Evolutionary conservation across 1,140 invertebrate genomes (phyloP), one percentile per base, ranked within the genome.

Genomic region (Magallana gigas): DNA sequence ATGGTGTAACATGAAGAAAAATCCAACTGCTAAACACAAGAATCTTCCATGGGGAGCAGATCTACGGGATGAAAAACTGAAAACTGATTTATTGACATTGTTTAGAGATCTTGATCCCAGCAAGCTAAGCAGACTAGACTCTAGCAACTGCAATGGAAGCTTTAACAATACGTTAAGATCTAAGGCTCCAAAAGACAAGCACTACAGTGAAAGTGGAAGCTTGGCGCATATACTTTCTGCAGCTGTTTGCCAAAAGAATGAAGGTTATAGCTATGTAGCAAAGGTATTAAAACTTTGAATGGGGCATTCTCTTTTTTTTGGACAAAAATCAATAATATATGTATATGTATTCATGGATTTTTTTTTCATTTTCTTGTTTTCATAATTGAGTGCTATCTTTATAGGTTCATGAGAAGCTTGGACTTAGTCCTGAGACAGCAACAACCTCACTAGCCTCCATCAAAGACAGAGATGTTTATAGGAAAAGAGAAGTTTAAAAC

Each of bases 351-450:
- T 23, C 23, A 23, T 23, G 23, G 23, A 23, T 23, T 23, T 23
- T 23, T 23, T 23, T 23, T 23, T 23, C 23, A 23, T 23, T 23
- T 23, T 23, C 23, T 23, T 23, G 23, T 23, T 23, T 23, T 23
- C 23, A 23, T 23, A 23, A 23, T 23, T 23, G 23, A 23, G 23
- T 88, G 4, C 62, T 14, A 62, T 62, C 84, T 56, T 9, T 88
- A 23, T 16, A 56, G 23, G 23, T 23, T 23, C 23, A 23, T 23
- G 23, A 23, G 23, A 23, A 23, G 23, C 23, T 23, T 23, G 60
- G 85, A 88, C 57, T 62, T 62, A 18, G 59, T 60, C 59, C 59
- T 60, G 59, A 16, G 16, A 60, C 59, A 60, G 59, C 59, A 60
- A 60, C 23, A 23, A 23, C 23, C 23, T 23, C 23, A 23, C 23